Evolutionary conservation across 2,797 vertebrate genomes (phyloP).

Genomic region (Phyllotis vaccarum): DNA sequence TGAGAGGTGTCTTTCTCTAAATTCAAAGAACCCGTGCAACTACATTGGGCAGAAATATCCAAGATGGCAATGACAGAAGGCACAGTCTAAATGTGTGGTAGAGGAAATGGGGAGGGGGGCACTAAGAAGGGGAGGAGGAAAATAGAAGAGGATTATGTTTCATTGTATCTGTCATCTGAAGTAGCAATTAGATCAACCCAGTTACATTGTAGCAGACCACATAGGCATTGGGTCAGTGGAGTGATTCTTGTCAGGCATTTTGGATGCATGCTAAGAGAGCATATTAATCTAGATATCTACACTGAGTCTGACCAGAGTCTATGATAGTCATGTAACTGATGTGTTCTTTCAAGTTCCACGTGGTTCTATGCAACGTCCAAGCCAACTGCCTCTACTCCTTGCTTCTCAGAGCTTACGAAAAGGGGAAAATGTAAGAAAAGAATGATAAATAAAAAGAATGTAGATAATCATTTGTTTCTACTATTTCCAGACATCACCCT

Average conservation of each 20-base stretch:
- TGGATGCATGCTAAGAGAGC: neutral
- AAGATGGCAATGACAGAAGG: neutral
- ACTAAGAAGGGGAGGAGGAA: neutral
- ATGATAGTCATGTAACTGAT: neutral
- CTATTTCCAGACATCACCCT: neutral
- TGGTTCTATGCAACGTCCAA: neutral
- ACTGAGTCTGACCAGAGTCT: fast-evolving
- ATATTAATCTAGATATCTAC: neutral
- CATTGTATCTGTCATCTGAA: neutral
- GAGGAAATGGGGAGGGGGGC: neutral
- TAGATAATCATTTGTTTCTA: neutral
- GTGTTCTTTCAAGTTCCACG: neutral
- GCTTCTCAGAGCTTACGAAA: neutral
- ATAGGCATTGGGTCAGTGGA: too few species aligned
- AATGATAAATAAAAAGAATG: neutral
- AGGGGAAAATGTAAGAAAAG: neutral
- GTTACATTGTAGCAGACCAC: neutral
- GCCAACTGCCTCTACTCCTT: neutral
- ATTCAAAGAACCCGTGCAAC: neutral
- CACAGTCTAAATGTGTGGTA: too few species aligned
- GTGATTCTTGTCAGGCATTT: fast-evolving
- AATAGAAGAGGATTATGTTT: neutral
- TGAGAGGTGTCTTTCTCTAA: neutral
- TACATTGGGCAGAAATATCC: neutral
- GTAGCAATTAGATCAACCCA: neutral